Evolutionary conservation across 2,797 vertebrate genomes (phyloP).

Genomic region (Betta splendens): DNA sequence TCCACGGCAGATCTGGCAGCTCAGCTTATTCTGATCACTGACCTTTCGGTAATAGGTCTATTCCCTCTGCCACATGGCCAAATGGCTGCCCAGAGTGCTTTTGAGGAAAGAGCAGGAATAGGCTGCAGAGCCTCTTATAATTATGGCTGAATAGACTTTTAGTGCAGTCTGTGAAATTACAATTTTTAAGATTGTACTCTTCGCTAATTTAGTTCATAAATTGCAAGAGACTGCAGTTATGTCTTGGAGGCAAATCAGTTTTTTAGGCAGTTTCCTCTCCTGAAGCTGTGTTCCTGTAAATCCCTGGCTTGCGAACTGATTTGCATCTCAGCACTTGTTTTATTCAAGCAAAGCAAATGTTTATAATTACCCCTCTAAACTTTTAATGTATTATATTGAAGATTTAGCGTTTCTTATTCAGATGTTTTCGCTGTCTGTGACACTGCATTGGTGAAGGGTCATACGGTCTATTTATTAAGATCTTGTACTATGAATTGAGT

Average conservation of each 20-base stretch:
- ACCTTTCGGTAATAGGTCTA: constrained; percentile 63
- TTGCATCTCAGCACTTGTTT: constrained; percentile 52
- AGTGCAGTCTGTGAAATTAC: constrained; percentile 48
- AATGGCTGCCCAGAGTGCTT: constrained; percentile 53
- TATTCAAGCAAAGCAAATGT: constrained; percentile 54
- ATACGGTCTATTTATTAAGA: neutral
- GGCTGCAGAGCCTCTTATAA: constrained; percentile 31
- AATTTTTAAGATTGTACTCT: constrained; percentile 46
- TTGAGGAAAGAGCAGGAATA: constrained; percentile 21
- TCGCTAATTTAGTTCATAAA: constrained; percentile 49
- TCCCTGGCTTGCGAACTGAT: constrained; percentile 29
- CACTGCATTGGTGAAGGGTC: neutral
- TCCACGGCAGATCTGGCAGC: constrained; percentile 35
- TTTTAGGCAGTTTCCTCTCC: constrained; percentile 34
- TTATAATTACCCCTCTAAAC: constrained; percentile 41
- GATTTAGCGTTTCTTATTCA: neutral
- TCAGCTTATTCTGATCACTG: constrained; percentile 53
- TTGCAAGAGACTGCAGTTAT: constrained; percentile 51
- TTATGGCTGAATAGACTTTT: constrained; percentile 38
- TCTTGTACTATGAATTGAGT: constrained; percentile 18
- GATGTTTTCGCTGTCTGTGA: constrained; percentile 10
- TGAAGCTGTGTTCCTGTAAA: constrained; percentile 9
- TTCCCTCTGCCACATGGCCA: constrained; percentile 40
- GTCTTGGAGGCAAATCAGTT: constrained; percentile 33
- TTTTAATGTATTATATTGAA: constrained; percentile 6